Evolutionary conservation across 2,113 vertebrate genomes (phyloP), one percentile per base, ranked within the genome.

Genomic region (Osmerus eperlanus): DNA sequence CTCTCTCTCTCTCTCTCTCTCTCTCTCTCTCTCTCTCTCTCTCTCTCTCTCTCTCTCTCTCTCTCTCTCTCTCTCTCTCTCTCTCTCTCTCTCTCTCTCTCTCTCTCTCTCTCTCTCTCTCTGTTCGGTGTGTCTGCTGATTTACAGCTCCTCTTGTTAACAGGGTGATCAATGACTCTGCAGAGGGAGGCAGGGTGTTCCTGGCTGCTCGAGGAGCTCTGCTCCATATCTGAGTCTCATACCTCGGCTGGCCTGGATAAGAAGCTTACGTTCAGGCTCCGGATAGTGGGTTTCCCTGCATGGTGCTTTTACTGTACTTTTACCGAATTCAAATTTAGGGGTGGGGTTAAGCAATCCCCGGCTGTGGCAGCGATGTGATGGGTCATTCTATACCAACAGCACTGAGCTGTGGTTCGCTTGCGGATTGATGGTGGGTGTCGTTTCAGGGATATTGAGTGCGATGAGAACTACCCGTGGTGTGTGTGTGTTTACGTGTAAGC

Each of bases 261-360:
- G 78, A 54, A 82, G 84, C 87, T 87, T 88, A 87, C 55, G 59
- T 73, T 67, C 71, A 81, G 67, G 78, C 79, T 23, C 81, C 71
- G 85, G 82, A 83, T 78, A 72, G 83, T 79, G 76, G 74, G 80
- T 70, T 77, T 8, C 76, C 77, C 72, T 29, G 72, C 78, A 71
- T 76, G 74, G 67, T 69, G 72, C 74, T 62, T 71, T 76, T 70
- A 72, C 75, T 82, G 74, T 36, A 32, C 29, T 84, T 56, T 67
- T 15, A 85, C 75, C 79, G 75, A 14, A 75, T 84, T 85, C 77
- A 80, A n/a, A n/a, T n/a, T 85, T 76, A 64, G 41, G 9, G 7
- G 9, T 28, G 9, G 41, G 4, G 36, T 0, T 47, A 12, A 47
- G 41, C 66, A 25, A 23, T 59, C 16, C 69, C 67, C 68, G 54